Base-by-base conservation (phyloP, 2,113 vertebrate genomes). In the Xerus inauris region DNA sequence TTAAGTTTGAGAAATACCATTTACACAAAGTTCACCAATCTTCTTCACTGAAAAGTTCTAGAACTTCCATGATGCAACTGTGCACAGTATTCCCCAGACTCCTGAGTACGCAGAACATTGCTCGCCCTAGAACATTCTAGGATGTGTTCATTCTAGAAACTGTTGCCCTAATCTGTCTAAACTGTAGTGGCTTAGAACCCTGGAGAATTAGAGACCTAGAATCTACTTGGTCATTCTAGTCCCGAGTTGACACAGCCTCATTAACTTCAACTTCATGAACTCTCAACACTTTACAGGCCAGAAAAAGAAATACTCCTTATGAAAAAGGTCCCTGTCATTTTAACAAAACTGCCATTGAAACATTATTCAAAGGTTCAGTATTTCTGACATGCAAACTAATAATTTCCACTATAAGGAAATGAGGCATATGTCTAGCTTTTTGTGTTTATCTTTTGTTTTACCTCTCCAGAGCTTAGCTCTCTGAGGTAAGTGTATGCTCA, bases 321-420 rank as follows among this genome's bases (percentile, higher is more conserved):
- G 24, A 40, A 83, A 69, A 72, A 30, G 3, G 9, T 38, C n/a
- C 20, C 86, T 8, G 3, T 11, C 22, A 49, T 67, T 87, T 85
- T 87, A 57, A 91, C 14, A 97, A 87, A 97, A 87, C 2, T 87
- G 49, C 80, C 64, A 92, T 12, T 51, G 49, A 92, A 89, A 72
- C 2, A 45, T 73, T 72, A 82, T 64, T 94, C 24, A 71, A 77
- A 88, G 30, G 6, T 87, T 47, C 51, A 28, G 42, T 38, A 57
- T 90, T 81, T 72, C 30, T n/a, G 73, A 85, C 8, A 28, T 54
- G 22, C 19, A 65, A 89, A 89, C 5, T 22, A 72, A 65, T 40
- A 8, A 32, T 22, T 72, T 42, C 45, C 69, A 8, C 49, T 54
- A 71, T 71, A 80, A 83, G 40, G 30, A 83, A 49, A 84, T n/a